These are phyloP conservation scores for Platorchestia sp. DNA, from an alignment of 1,140 invertebrate species.

Conservation along the genomic window DNA sequence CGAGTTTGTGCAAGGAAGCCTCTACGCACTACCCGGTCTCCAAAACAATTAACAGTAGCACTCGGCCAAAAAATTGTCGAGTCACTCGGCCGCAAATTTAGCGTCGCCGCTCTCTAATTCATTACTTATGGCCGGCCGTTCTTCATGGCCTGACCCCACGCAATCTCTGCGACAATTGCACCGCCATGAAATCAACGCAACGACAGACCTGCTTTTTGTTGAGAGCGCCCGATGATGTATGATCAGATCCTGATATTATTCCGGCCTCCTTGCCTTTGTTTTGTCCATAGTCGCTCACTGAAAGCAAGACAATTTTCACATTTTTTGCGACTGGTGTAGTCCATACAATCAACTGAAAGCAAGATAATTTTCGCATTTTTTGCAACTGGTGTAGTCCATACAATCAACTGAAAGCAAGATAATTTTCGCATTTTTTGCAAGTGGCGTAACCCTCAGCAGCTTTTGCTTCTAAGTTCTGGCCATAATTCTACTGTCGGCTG, in stretches of 20 bases:
- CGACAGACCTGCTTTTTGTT: not conserved
- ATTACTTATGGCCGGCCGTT: slow-evolving; percentile 33
- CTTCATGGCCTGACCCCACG: not conserved
- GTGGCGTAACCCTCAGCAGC: not conserved
- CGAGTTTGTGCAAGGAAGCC: not conserved
- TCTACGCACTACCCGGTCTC: not conserved
- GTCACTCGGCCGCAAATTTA: slow-evolving; percentile 21
- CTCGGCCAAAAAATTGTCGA: not conserved
- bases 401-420: not conserved
- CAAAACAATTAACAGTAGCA: slow-evolving; percentile 10
- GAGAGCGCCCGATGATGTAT: not conserved
- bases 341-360: too few species aligned
- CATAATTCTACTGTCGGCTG: not conserved
- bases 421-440: not conserved
- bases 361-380: not conserved
- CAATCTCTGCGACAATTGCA: slow-evolving; percentile 49
- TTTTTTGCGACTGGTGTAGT: not conserved
- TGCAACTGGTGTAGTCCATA: too few species aligned
- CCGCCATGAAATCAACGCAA: not conserved
- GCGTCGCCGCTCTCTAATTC: not conserved
- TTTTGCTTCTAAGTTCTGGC: not conserved
- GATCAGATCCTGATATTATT: not conserved
- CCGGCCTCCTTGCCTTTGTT: not conserved
- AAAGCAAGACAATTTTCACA: not conserved
- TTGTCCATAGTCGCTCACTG: not conserved